These are phyloP conservation scores for Cyrtonyx montezumae DNA, from an alignment of 2,113 vertebrate species.

Conservation along the genomic window DNA sequence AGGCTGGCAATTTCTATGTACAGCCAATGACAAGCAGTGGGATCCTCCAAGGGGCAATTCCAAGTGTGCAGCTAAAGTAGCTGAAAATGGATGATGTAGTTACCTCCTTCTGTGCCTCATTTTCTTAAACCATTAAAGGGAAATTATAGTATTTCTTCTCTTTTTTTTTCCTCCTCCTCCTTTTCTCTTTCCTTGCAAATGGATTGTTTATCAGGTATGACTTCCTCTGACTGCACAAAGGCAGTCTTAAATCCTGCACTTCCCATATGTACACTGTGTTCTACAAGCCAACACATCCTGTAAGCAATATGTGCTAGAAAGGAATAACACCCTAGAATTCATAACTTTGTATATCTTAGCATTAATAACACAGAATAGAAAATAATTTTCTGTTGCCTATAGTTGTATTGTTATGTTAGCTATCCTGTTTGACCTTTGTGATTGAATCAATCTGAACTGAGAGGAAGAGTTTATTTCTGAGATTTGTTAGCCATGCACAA, in stretches of 20 bases:
- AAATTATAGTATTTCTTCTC: background rate
- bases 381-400: background rate
- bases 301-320: background rate
- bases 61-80: constrained; percentile 10
- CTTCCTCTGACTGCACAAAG: background rate
- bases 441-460: background rate
- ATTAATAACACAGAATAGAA: background rate
- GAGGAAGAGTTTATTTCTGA: background rate
- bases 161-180: background rate
- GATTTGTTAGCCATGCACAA: background rate
- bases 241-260: background rate
- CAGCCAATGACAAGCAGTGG: constrained; percentile 19
- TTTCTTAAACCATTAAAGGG: constrained; percentile 1
- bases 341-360: background rate
- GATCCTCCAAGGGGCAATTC: constrained; percentile 38
- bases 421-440: background rate
- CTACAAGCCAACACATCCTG: background rate
- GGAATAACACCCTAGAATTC: background rate
- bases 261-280: background rate
- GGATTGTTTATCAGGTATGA: background rate
- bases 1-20: constrained; percentile 10
- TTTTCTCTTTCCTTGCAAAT: background rate
- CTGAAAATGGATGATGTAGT: constrained; percentile 35
- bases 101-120: constrained; percentile 17
- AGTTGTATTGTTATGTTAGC: background rate